Conservation (phyloP, 2,113 vertebrate genomes). For the Cepphus grylle region DNA sequence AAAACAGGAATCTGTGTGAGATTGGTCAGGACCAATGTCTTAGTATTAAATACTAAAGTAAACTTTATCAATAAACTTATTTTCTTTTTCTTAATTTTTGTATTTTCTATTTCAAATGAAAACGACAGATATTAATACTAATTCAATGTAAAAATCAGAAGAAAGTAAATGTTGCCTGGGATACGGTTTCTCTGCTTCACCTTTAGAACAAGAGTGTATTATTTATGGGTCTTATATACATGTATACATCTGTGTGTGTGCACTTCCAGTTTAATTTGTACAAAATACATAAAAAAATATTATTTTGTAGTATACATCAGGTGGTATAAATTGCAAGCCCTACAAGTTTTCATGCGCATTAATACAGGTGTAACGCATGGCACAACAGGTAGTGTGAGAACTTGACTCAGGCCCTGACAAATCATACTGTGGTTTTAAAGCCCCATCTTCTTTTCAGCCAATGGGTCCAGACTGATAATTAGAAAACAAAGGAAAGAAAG, state of each 20-base stretch:
- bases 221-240: not conserved
- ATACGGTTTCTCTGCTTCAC: not conserved
- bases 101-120: not conserved
- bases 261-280: not conserved
- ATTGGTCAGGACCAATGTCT: not conserved
- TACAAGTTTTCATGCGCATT: not conserved
- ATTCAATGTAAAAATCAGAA: not conserved
- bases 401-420: not conserved
- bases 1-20: not conserved
- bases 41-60: not conserved
- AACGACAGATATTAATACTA: not conserved
- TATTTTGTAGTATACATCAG: not conserved
- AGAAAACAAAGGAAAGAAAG: not conserved
- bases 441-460: not conserved
- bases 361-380: not conserved
- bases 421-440: not conserved
- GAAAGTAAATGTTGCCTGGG: not conserved
- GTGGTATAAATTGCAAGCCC: not conserved
- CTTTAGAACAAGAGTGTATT: not conserved
- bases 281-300: not conserved
- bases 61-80: not conserved
- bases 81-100: not conserved
- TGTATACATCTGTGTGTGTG: rapidly evolving
- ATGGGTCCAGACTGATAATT: not conserved
- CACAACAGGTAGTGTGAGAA: not conserved